Evolutionary conservation across 2,113 vertebrate genomes (phyloP).

Genomic region (Elaphurus davidianus): DNA sequence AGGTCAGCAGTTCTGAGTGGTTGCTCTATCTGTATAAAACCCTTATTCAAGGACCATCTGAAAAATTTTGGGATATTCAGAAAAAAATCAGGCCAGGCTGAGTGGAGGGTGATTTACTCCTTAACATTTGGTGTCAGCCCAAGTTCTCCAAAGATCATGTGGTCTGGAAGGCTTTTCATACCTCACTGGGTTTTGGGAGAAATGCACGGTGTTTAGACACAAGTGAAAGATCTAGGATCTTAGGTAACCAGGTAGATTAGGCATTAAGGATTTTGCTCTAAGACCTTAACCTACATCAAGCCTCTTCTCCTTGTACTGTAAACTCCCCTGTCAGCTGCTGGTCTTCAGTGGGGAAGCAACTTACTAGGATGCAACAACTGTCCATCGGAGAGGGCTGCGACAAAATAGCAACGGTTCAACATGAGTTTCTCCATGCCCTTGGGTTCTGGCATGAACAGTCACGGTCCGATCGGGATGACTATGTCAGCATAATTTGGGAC

Average conservation of each 20-base stretch:
- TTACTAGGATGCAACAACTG: conserved; percentile 83
- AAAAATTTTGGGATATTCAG: not conserved
- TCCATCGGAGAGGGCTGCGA: conserved; percentile 90
- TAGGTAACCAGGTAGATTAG: not conserved
- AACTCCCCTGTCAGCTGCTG: conserved; percentile 85
- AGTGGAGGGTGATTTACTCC: not conserved
- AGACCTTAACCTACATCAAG: not conserved
- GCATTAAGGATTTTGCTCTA: not conserved
- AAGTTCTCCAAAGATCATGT: not conserved
- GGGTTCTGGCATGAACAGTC: conserved; percentile 96
- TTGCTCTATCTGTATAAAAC: not conserved
- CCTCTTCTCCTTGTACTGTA: not conserved
- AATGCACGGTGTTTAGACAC: rapidly evolving
- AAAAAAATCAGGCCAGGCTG: not conserved
- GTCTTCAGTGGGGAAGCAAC: conserved; percentile 90
- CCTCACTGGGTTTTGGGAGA: not conserved
- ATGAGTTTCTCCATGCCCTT: conserved; percentile 91
- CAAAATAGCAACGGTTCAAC: conserved; percentile 85
- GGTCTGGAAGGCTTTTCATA: not conserved
- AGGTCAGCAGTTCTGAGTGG: not conserved
- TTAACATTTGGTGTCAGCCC: not conserved
- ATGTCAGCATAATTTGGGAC: conserved; percentile 87
- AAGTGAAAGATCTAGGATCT: not conserved
- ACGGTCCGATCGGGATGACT: conserved; percentile 90
- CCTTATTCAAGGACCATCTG: not conserved